phyloP scores from a whole-genome alignment of 1,140 invertebrate species.

The Brachionus angularis region DNA sequence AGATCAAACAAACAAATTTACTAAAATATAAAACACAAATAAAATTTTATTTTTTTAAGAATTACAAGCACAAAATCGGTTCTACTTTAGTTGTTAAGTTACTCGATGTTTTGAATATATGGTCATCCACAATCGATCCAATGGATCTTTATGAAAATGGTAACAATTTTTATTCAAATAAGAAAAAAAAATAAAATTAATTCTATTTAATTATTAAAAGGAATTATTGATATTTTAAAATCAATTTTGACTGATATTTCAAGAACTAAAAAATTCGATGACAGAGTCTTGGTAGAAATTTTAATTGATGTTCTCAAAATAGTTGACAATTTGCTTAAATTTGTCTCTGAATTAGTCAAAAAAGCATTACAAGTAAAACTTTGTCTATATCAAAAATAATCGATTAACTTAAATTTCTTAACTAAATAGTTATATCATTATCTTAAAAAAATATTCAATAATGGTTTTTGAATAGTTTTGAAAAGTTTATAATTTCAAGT shows the following conservation, averaged over 20 bases:
- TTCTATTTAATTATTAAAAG: not conserved
- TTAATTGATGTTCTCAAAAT: constrained; percentile 49
- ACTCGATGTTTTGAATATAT: constrained; percentile 5
- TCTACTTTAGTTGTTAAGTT: constrained; percentile 22
- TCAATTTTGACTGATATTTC: constrained; percentile 17
- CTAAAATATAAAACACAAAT: not conserved
- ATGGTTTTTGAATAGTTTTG: too few species aligned
- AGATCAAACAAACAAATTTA: too few species aligned
- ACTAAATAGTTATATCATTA: too few species aligned
- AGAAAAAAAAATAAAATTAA: too few species aligned
- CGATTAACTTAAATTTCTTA: not conserved
- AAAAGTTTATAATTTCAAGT: too few species aligned
- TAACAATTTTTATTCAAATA: too few species aligned
- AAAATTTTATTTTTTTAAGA: not conserved
- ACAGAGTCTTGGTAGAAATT: constrained; percentile 12
- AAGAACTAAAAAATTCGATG: constrained; percentile 1
- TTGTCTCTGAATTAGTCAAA: constrained; percentile 56
- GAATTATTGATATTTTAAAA: constrained; percentile 29
- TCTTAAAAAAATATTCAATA: too few species aligned
- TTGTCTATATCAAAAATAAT: too few species aligned
- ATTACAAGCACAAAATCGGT: constrained; percentile 35
- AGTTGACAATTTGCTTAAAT: constrained; percentile 51
- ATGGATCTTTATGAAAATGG: constrained; percentile 26
- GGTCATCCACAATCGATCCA: constrained; percentile 31
- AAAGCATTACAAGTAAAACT: constrained; percentile 57